Evolutionary conservation across 2,797 vertebrate species (phyloP).

Genomic region (Molossus alvarezi): DNA sequence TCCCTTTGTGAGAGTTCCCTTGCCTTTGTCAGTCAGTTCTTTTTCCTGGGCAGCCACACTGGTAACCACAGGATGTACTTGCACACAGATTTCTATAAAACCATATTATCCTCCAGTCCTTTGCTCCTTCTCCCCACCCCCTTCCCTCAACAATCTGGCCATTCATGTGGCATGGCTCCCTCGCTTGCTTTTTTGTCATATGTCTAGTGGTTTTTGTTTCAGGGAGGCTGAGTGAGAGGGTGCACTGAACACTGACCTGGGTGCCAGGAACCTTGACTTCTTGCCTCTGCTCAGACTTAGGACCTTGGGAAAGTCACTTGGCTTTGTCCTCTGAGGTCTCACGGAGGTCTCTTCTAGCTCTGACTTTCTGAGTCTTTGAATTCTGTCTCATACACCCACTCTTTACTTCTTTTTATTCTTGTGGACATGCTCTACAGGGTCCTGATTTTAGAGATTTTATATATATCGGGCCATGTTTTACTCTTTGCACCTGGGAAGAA

Average conservation of each 20-base stretch:
- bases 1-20: constrained; percentile 48
- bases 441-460: constrained; percentile 52
- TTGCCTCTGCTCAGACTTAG: neutral
- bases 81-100: constrained; percentile 82
- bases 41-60: constrained; percentile 51
- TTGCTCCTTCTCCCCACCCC: neutral
- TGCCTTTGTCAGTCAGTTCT: constrained; percentile 65
- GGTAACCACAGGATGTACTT: constrained; percentile 67
- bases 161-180: constrained; percentile 22
- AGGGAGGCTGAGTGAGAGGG: neutral
- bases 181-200: constrained; percentile 39
- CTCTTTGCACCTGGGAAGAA: constrained; percentile 44
- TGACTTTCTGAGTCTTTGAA: neutral
- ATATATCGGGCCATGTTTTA: neutral
- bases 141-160: constrained; percentile 71
- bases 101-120: constrained; percentile 44
- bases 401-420: neutral
- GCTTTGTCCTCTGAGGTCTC: constrained; percentile 51
- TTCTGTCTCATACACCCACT: neutral
- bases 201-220: constrained; percentile 63
- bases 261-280: constrained; percentile 43
- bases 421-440: fast-evolving
- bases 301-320: constrained; percentile 75
- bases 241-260: neutral
- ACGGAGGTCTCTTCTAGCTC: neutral